Percentiles rank a stretch among this genome's conserved stretches.
These are phyloP conservation scores for Psococerastis gibbosa DNA, from an alignment of 2,888 invertebrate genomes.

Conservation along the genomic window DNA sequence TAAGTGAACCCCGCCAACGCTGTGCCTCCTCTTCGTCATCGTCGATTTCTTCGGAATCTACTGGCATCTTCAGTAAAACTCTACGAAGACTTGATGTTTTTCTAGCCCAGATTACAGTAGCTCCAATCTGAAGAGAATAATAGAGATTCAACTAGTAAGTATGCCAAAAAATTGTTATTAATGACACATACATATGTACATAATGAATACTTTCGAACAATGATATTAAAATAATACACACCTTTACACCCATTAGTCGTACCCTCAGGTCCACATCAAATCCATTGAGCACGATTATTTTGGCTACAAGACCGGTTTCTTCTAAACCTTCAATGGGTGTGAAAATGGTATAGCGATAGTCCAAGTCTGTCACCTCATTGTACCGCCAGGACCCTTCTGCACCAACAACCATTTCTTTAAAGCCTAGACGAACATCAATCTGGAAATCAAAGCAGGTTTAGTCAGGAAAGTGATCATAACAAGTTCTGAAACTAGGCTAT, in stretches of 20 bases:
- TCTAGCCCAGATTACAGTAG: not conserved
- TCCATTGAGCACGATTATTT: conserved; percentile 41
- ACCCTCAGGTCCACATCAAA: conserved; percentile 51
- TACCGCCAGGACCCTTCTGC: conserved; percentile 63
- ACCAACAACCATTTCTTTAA: conserved; percentile 54
- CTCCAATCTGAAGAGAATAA: not conserved
- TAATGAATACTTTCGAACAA: no score
- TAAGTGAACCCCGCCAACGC: conserved; percentile 33
- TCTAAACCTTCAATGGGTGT: conserved; percentile 62
- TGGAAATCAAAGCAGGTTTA: no score
- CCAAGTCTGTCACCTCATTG: conserved; percentile 45
- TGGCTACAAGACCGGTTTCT: conserved; percentile 54
- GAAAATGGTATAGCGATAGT: conserved; percentile 56
- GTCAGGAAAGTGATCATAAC: no score
- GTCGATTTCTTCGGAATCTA: conserved; percentile 18
- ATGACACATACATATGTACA: no score
- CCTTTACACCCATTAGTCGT: conserved; percentile 46
- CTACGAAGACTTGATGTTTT: not conserved
- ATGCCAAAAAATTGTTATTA: no score
- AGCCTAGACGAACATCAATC: conserved; percentile 56
- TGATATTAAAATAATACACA: no score
- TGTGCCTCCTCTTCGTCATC: conserved; percentile 28
- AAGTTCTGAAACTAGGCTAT: no score
- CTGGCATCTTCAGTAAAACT: conserved; percentile 2
- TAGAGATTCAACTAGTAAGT: no score